Base-by-base conservation (phyloP, 2,797 vertebrate genomes). In the Syngnathus rostellatus region DNA sequence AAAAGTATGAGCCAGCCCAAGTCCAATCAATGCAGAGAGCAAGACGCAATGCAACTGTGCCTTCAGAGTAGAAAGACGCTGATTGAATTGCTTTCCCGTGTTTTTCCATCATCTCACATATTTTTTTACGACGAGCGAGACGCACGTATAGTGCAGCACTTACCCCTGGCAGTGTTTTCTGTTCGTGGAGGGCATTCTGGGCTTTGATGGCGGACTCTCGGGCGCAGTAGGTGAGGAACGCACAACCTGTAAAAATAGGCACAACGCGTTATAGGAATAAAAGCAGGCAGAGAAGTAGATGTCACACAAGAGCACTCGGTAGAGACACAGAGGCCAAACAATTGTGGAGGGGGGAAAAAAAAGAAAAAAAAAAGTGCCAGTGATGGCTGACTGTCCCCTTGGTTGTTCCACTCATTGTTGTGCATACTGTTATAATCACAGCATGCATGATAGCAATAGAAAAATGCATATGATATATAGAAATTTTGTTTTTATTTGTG, bases 101-200 rank as follows among this genome's bases (percentile, higher is more conserved):
- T 63, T 63, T 63, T 25, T 50, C 55, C 55, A 58, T 58, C 60
- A 62, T 62, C 41, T 45, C 41, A 62, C 43, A 46, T 62, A 45
- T 62, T 62, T 45, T 60, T 62, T 25, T 45, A 66, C 7, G 43
- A 66, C 54, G 17, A 39, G 65, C 7, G 45, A 39, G 65, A 40
- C 1, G n/a, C 16, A 40, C 37, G 8, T 58, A 58, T 37, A 45
- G 23, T 41, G 39, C 16, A 41, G 93, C 96, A 93, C 96, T 93
- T 89, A 98, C 96, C 94, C 96, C 96, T 77, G 96, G 96, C 88
- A 98, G 89, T 72, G 96, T 98, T 91, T 98, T 98, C 93, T 98
- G 96, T 69, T 98, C 96, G 25, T 98, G 96, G 79, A 98, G 93
- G 3, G 96, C 96, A 1, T 94, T 98, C 93, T 99, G 96, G 84